Conservation (phyloP, 2,888 invertebrate genomes). For the Tenthredo amoena region DNA sequence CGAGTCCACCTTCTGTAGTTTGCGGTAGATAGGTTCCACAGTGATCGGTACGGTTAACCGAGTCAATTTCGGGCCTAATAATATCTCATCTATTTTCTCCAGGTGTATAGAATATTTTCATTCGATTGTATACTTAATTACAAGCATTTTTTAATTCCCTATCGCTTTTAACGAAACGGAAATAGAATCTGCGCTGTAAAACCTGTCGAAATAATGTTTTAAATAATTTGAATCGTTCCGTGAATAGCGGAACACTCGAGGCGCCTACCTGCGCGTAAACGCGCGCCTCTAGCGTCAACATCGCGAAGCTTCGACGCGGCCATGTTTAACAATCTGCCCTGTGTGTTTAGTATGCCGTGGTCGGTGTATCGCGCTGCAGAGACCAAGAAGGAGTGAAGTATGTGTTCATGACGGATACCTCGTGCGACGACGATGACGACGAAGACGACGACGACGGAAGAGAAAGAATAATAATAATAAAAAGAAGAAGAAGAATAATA, state of each 20-base stretch:
- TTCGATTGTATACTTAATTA: neutral
- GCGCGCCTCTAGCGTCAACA: slow-evolving; percentile 56
- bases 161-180: neutral
- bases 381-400: slow-evolving; percentile 55
- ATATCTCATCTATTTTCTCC: neutral
- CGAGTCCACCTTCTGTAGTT: slow-evolving; percentile 52
- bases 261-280: slow-evolving; percentile 46
- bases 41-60: neutral
- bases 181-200: neutral
- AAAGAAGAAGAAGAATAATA: neutral
- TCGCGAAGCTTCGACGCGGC: slow-evolving; percentile 59
- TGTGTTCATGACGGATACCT: slow-evolving; percentile 60
- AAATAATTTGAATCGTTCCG: neutral
- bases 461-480: neutral
- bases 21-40: neutral
- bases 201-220: neutral
- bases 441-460: neutral
- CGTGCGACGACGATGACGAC: slow-evolving; percentile 50
- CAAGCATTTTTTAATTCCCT: neutral
- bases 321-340: slow-evolving; percentile 71
- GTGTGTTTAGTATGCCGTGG: slow-evolving; percentile 72
- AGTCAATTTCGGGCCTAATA: neutral
- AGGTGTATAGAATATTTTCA: neutral
- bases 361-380: slow-evolving; percentile 68
- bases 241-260: neutral